Conservation (phyloP, 2,113 vertebrate species). For the Neoarius graeffei region DNA sequence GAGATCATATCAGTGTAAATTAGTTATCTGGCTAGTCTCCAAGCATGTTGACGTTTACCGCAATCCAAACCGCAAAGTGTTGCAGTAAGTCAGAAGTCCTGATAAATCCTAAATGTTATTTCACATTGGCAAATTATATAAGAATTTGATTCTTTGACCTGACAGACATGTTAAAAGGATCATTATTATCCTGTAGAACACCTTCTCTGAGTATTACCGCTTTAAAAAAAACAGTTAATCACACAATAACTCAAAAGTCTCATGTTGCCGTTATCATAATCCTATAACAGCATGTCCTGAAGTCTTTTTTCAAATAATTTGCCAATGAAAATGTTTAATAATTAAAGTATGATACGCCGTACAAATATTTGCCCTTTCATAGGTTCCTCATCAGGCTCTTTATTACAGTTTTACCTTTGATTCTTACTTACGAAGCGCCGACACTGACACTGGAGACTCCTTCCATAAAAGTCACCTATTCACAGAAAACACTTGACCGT, state of each 20-base stretch:
- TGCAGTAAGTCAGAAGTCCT: neutral
- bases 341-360: neutral
- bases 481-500: neutral
- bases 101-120: neutral
- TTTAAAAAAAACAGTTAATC: neutral
- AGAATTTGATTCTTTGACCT: too few species aligned
- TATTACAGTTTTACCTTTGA: neutral
- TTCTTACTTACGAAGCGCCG: neutral
- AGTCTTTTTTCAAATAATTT: neutral
- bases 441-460: neutral
- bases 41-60: neutral
- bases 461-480: neutral
- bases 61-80: neutral
- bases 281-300: neutral
- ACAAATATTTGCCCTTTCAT: neutral
- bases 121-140: neutral
- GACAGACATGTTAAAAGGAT: neutral
- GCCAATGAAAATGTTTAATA: neutral
- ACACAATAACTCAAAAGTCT: neutral
- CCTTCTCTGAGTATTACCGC: neutral
- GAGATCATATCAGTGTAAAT: constrained; percentile 36
- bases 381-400: neutral
- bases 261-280: neutral
- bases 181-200: neutral
- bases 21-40: neutral